Base-by-base conservation (phyloP, 2,888 invertebrate species). In the Tinea pellionella region DNA sequence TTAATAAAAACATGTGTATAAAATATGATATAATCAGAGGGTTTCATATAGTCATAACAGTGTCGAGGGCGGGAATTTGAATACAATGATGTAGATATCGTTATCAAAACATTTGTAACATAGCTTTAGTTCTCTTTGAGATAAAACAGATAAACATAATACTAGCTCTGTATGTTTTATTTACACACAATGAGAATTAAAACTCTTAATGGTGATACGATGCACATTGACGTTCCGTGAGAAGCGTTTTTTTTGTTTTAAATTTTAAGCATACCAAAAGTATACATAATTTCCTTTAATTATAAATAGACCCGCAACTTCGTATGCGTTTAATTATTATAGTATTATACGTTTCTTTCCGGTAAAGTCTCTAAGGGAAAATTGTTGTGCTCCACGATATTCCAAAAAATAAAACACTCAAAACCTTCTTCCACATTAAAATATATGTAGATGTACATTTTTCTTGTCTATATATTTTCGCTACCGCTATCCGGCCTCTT, bases 101-200 rank as follows among this genome's bases (percentile, higher is more conserved):
- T 53, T 53, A 53, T 53, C 53, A 53, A 1, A 53, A 53, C 53
- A 53, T 53, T 18, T 53, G 53, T 53, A 53, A 24, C 53, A 24
- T 18, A 47, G 47, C 47, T 13, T 24, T 53, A 24, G 53, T 53
- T 53, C 53, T 53, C 53, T 53, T n/a, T 47, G 2, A 47, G 15
- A 47, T 47, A 47, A 47, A 47, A 47, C 16, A 4, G 47, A 47
- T 47, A 47, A 47, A 47, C 15, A 47, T 47, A 15, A 30, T 30
- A 30, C 6, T 47, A 47, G 53, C 16, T 53, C 53, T 18, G 53
- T 24, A 53, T 53, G 24, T 53, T 53, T 66, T 74, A 78, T 77
- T 77, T 69, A 75, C 78, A 77, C 74, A 81, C 77, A 72, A 69
- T 69, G 65, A 24, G 53, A 53, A 53, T 53, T 53, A 53, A 53